These are phyloP conservation scores for Ochropleura leucogaster DNA, from an alignment of 2,888 invertebrate species.

Conservation along the genomic window DNA sequence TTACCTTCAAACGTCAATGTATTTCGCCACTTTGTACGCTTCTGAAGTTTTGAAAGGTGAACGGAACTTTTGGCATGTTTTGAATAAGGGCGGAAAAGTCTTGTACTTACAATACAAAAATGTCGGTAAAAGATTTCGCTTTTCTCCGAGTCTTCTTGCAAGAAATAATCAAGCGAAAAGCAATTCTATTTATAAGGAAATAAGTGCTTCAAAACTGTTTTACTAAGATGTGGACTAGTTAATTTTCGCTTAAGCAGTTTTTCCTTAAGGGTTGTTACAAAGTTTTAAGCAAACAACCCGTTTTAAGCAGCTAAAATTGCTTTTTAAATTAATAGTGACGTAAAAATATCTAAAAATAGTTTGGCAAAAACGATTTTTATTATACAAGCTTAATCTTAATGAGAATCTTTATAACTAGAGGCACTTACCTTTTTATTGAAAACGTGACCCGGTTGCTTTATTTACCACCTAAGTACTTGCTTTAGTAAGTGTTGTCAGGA, in stretches of 20 bases:
- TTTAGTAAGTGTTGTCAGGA: not conserved
- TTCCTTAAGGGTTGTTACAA: slow-evolving; percentile 5
- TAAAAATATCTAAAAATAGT: slow-evolving; percentile 3
- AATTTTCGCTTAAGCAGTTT: slow-evolving; percentile 3
- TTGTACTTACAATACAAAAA: slow-evolving; percentile 8
- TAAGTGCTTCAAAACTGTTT: slow-evolving; percentile 8
- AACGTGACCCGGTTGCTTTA: slow-evolving; percentile 6
- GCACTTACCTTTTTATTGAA: slow-evolving; percentile 4
- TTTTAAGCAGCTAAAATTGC: not conserved
- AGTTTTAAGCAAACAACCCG: slow-evolving; percentile 19
- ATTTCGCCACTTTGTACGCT: not conserved
- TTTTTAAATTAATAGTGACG: slow-evolving; percentile 13
- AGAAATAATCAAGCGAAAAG: slow-evolving; percentile 13
- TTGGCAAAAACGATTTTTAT: not conserved
- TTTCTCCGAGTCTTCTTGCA: slow-evolving; percentile 1
- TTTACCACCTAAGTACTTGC: not conserved
- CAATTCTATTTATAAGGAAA: slow-evolving; percentile 22
- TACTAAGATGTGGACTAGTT: not conserved
- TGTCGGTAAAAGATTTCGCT: not conserved
- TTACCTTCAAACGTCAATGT: too few species aligned
- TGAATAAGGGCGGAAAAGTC: not conserved
- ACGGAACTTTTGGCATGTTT: slow-evolving; percentile 8
- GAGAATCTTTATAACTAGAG: slow-evolving; percentile 17
- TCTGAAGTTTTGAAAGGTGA: slow-evolving; percentile 19
- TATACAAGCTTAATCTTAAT: slow-evolving; percentile 19